Evolutionary conservation across 2,888 invertebrate species (phyloP), one percentile per base, ranked within the genome.

Genomic region (Formica aserva): DNA sequence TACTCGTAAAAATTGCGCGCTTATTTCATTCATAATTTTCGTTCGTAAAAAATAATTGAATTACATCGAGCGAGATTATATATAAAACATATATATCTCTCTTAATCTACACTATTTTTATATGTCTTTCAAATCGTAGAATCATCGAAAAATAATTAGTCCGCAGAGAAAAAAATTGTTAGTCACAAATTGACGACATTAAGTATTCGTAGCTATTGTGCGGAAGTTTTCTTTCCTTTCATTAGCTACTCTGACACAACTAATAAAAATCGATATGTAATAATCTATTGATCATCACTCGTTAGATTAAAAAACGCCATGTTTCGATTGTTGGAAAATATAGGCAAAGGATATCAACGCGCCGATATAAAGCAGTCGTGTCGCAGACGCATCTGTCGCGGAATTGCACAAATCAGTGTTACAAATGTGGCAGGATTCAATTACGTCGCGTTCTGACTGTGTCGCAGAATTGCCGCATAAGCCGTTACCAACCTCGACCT

Each of bases 371-470:
- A 93, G 81, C n/a, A 92, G 52, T 71, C 90, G 90, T 65, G 88
- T 77, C 15, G 84, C 86, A 41, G 92, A 91, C 62, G 90, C 84
- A 38, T 89, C 90, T 62, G 89, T 91, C 29, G 94, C 94, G 18
- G 93, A 93, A 82, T 94, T 94, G 86, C 94, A 94, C 35, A 92
- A 89, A 88, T 94, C 93, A 41, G 91, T 92, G 80, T 87, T 92
- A 84, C 94, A 94, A 84, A 94, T 93, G 85, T 94, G 88, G 82
- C 94, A 94, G 57, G 94, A 94, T 57, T 94, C 93, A 77, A 93
- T 83, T 26, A 90, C 87, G 45, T 85, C 90, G 71, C 66, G 86
- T 55, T 78, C 66, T 29, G 74, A 35, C 15, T 52, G 72, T 75
- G 89, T 84, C 62, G 85, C 77, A 0, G 89, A 81, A 45, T 92